phyloP scores from a whole-genome alignment of 1,140 invertebrate species.

The Anadara kagoshimensis region DNA sequence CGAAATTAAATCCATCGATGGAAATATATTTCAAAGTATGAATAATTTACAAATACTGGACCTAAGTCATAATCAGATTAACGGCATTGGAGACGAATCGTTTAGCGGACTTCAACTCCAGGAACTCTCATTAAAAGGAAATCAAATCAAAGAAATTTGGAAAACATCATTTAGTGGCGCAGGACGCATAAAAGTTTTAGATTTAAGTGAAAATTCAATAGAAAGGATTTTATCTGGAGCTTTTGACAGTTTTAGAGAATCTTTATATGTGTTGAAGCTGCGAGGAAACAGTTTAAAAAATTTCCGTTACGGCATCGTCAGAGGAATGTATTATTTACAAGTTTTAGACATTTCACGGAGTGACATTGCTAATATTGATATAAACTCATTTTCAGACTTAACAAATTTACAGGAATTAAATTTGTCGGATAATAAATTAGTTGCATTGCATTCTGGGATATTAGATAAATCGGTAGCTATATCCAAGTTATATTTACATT shows the following conservation, averaged over 20 bases:
- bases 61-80: constrained; percentile 41
- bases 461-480: constrained; percentile 14
- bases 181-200: constrained; percentile 33
- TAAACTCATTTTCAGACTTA: constrained; percentile 48
- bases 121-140: constrained; percentile 39
- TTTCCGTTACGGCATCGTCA: constrained; percentile 62
- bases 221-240: constrained; percentile 41
- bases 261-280: constrained; percentile 40
- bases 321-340: constrained; percentile 67
- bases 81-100: constrained; percentile 26
- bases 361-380: constrained; percentile 49
- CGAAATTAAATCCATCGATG: constrained; percentile 28
- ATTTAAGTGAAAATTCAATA: constrained; percentile 46
- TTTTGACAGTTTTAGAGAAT: constrained; percentile 50
- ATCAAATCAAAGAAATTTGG: constrained; percentile 38
- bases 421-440: constrained; percentile 34
- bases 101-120: constrained; percentile 41
- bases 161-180: constrained; percentile 36
- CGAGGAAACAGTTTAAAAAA: constrained; percentile 31
- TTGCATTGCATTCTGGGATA: constrained; percentile 7
- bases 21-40: constrained; percentile 39
- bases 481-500: constrained; percentile 15
- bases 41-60: constrained; percentile 32
- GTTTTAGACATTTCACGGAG: constrained; percentile 62
- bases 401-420: constrained; percentile 29